Base-by-base conservation (phyloP, 2,797 vertebrate genomes). In the Champsocephalus esox region DNA sequence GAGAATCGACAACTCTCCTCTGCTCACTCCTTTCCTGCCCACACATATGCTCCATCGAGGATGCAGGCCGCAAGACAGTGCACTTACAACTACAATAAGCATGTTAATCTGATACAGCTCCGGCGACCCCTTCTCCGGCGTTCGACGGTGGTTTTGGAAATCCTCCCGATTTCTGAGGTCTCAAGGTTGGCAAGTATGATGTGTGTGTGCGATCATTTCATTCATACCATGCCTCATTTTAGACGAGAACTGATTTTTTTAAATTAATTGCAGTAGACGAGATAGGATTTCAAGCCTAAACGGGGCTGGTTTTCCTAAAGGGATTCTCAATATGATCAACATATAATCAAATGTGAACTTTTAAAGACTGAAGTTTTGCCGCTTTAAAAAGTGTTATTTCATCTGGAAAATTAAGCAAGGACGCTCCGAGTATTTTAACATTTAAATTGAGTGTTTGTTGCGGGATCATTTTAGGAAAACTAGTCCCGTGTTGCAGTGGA, bases 221-320 rank as follows among this genome's bases (percentile, higher is more conserved):
- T 71, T 86, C 86, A 84, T 71, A 68, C 86, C 79, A 90, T 80
- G 75, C 79, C 66, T 89, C 88, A 83, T 87, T 75, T 77, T 75
- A 81, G 34, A 80, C 46, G 48, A 51, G 63, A 81, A 70, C 38
- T 13, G 46, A 46, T 68, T 73, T 75, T 55, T 66, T 66, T 72
- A 58, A 60, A 52, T 60, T 2, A 81, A 66, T 57, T 79, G 54
- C 67, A 75, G 70, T 85, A 82, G 76, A 79, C 2, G 21, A 75
- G 51, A 16, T 77, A 75, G 58, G 49, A 68, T 50, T 80, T 51
- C 55, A 81, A 61, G 83, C 78, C 13, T 28, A 67, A 83, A 62
- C 68, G 6, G 38, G 52, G 45, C 64, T 59, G 13, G 66, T 82
- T 88, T 84, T 82, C 77, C 79, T 43, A 11, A 68, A 82, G 7